These are phyloP conservation scores for Eremobia ochroleuca DNA, from an alignment of 2,888 invertebrate genomes.

Conservation along the genomic window DNA sequence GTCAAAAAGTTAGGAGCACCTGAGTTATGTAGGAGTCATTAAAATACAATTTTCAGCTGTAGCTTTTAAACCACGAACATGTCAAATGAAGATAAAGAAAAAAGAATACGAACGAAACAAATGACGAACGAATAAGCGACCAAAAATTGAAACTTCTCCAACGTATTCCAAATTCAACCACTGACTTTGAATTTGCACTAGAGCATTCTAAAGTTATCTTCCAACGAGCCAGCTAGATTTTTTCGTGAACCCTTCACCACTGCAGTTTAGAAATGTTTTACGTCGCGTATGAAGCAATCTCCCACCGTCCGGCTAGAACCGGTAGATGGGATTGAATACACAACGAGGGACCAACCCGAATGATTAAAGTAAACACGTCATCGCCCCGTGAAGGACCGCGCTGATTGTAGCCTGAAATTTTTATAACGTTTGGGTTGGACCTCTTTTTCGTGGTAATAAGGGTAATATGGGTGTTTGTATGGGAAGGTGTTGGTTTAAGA, in stretches of 20 bases:
- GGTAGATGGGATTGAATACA: slow-evolving; percentile 71
- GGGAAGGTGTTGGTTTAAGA: slow-evolving; percentile 22
- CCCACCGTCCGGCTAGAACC: slow-evolving; percentile 36
- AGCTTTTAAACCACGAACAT: neutral
- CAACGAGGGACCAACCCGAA: slow-evolving; percentile 71
- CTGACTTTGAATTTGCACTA: slow-evolving; percentile 23
- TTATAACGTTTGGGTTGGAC: slow-evolving; percentile 68
- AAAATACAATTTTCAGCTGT: neutral
- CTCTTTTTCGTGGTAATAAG: slow-evolving; percentile 56
- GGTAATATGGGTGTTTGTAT: slow-evolving; percentile 43
- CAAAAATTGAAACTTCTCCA: neutral
- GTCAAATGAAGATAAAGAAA: neutral
- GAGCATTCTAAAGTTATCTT: slow-evolving; percentile 28
- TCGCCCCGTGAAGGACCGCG: slow-evolving; percentile 66
- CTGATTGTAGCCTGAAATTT: slow-evolving; percentile 75
- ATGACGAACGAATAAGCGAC: neutral
- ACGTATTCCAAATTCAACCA: slow-evolving; percentile 20
- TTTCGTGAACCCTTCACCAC: slow-evolving; percentile 25
- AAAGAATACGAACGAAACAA: neutral
- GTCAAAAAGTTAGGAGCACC: neutral
- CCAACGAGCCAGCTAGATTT: slow-evolving; percentile 18
- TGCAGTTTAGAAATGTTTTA: slow-evolving; percentile 50
- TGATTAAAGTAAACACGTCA: slow-evolving; percentile 76
- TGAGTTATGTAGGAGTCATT: neutral
- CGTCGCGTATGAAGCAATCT: slow-evolving; percentile 67